These are phyloP conservation scores for Saxidomus purpurata DNA, from an alignment of 1,140 invertebrate species.

Conservation along the genomic window DNA sequence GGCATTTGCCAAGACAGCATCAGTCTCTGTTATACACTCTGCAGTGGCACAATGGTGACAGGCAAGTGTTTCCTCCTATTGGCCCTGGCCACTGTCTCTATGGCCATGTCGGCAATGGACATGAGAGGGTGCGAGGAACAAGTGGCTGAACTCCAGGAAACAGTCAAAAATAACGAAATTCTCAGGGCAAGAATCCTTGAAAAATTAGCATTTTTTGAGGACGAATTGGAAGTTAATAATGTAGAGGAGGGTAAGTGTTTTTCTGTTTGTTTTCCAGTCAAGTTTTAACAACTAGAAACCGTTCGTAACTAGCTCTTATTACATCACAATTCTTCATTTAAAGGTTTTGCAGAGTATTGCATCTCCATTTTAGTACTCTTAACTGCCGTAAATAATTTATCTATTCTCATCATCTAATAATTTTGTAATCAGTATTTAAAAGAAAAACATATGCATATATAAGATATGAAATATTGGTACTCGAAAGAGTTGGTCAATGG, in stretches of 20 bases:
- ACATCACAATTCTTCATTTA: too few species aligned
- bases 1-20: neutral
- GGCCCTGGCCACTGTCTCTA: conserved; percentile 19
- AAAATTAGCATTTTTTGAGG: neutral
- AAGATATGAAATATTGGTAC: too few species aligned
- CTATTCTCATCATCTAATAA: too few species aligned
- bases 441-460: too few species aligned
- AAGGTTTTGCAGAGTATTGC: too few species aligned
- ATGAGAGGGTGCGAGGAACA: neutral
- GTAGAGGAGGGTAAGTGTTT: conserved; percentile 21
- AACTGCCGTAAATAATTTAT: too few species aligned
- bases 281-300: too few species aligned
- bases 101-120: conserved; percentile 12
- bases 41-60: conserved; percentile 65
- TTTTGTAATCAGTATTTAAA: too few species aligned
- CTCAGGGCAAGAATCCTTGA: neutral
- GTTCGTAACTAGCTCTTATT: too few species aligned
- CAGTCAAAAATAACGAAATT: conserved; percentile 1
- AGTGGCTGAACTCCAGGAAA: neutral
- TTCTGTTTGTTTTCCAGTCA: neutral
- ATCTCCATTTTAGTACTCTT: too few species aligned
- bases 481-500: too few species aligned
- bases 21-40: conserved; percentile 43
- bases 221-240: conserved; percentile 23
- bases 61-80: conserved; percentile 55